Percentiles rank a stretch among this genome's conserved stretches.
These are phyloP conservation scores for Phoeniculus purpureus DNA, from an alignment of 2,797 vertebrate genomes.

Conservation along the genomic window DNA sequence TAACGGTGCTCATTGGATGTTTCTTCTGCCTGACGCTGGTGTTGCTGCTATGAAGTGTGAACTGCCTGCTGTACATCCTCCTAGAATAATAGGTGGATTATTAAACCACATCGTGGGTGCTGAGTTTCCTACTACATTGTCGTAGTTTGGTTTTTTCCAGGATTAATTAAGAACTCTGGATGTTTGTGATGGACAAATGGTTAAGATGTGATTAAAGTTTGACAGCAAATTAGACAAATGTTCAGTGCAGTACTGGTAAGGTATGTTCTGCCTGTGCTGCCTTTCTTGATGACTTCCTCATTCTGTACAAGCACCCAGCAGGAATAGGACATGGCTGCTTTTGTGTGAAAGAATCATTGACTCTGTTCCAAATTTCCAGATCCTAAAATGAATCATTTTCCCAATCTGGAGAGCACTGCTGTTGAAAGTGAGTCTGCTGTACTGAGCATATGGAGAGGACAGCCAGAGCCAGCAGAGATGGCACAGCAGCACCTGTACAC, in stretches of 20 bases:
- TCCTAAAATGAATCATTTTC: not conserved
- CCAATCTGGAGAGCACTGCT: not conserved
- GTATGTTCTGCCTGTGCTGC: not conserved
- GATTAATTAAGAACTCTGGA: not conserved
- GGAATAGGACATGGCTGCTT: too few relatives aligned
- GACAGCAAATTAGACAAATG: not conserved
- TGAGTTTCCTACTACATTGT: not conserved
- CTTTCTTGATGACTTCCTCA: not conserved
- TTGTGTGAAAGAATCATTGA: not conserved
- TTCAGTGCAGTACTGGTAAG: not conserved
- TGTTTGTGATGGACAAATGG: not conserved
- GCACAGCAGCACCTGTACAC: not conserved
- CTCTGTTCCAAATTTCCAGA: not conserved
- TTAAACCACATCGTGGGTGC: accelerated
- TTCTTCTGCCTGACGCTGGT: not conserved
- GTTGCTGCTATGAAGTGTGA: accelerated
- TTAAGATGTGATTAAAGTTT: not conserved
- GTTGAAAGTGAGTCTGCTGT: not conserved
- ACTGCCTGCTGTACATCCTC: not conserved
- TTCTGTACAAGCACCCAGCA: not conserved
- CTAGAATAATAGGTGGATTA: too few relatives aligned
- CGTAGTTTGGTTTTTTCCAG: too few relatives aligned
- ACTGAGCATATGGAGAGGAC: not conserved
- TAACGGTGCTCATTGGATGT: accelerated
- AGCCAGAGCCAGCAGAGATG: not conserved